These are phyloP conservation scores for Rhadina sibilatrix DNA, from an alignment of 2,113 vertebrate species.

Conservation along the genomic window DNA sequence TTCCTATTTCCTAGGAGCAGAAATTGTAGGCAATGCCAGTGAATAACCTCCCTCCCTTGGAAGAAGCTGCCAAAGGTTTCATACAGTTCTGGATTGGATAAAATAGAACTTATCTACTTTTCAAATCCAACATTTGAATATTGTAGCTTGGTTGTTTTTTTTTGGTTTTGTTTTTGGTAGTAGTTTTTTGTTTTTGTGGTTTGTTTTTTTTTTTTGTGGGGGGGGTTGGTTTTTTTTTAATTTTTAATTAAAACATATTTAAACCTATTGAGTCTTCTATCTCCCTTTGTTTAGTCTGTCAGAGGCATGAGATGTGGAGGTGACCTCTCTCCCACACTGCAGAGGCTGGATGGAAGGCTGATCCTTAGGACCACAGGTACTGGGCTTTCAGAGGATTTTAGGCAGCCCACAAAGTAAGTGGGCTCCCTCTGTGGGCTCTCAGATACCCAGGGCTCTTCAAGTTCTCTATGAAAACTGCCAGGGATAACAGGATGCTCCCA, in stretches of 20 bases:
- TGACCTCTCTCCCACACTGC: neutral
- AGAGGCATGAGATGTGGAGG: neutral
- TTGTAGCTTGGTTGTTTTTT: neutral
- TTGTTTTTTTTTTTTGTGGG: too few species aligned
- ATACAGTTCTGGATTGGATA: neutral
- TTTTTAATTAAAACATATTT: neutral
- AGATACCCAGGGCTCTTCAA: neutral
- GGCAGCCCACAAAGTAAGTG: neutral
- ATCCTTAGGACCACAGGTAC: neutral
- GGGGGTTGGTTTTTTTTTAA: too few species aligned
- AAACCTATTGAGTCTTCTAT: neutral
- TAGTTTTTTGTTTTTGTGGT: too few species aligned
- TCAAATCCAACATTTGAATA: neutral
- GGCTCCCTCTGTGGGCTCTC: neutral
- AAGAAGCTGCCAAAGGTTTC: neutral
- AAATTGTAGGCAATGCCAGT: neutral
- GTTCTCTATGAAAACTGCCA: neutral
- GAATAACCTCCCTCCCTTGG: neutral
- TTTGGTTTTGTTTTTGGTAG: neutral
- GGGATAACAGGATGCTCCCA: slow-evolving; percentile 35
- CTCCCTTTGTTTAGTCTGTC: neutral
- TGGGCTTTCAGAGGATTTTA: neutral
- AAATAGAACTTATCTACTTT: neutral
- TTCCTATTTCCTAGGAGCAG: neutral
- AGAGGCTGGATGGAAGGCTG: neutral